Evolutionary conservation across 1,140 invertebrate species (phyloP).

Genomic region (Drosophila ananassae): DNA sequence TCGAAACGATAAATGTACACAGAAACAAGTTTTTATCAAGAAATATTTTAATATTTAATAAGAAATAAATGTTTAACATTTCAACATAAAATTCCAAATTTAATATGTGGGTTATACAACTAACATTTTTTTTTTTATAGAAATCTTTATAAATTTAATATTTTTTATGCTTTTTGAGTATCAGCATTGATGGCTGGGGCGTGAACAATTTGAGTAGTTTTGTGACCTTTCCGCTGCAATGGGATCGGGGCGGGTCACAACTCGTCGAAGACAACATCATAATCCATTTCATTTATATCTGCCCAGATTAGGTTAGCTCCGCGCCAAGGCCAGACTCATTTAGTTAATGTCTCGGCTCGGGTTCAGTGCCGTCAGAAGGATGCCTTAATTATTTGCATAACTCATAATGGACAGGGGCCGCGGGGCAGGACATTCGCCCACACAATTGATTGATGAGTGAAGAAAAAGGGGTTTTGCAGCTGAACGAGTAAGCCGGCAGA

Average conservation of each 20-base stretch:
- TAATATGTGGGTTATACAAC: too few relatives aligned
- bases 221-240: slow-evolving; percentile 13
- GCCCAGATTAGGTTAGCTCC: slow-evolving; percentile 23
- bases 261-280: slow-evolving; percentile 11
- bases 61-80: too few relatives aligned
- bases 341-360: slow-evolving; percentile 30
- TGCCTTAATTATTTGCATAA: slow-evolving; percentile 60
- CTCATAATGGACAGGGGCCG: slow-evolving; percentile 37
- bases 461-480: slow-evolving; percentile 2
- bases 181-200: slow-evolving; percentile 25
- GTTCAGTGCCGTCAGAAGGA: slow-evolving; percentile 2
- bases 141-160: not conserved
- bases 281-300: slow-evolving; percentile 36
- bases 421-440: slow-evolving; percentile 26
- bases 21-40: not conserved
- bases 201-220: slow-evolving; percentile 42
- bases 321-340: slow-evolving; percentile 41
- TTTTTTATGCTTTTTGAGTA: slow-evolving; percentile 6
- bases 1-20: slow-evolving; percentile 20
- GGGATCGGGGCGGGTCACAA: not conserved
- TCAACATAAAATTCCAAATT: too few relatives aligned
- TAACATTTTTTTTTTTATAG: too few relatives aligned
- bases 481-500: slow-evolving; percentile 28
- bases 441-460: slow-evolving; percentile 45
- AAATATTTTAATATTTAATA: not conserved